phyloP scores from a whole-genome alignment of 2,113 vertebrate species.

The Rhea americana region DNA sequence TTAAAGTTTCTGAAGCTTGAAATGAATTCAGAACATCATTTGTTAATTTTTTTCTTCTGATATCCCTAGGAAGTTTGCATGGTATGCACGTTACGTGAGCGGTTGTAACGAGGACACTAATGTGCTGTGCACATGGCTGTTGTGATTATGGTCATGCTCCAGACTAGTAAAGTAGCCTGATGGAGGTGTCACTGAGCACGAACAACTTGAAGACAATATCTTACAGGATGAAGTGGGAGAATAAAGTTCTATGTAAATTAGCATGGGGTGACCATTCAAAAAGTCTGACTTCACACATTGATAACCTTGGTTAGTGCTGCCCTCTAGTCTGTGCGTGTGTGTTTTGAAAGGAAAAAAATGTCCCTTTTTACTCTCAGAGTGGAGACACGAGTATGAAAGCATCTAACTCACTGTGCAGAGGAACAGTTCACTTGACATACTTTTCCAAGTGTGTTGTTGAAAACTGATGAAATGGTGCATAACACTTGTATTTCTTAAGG shows the following conservation, averaged over 20 bases:
- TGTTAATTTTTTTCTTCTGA: background rate
- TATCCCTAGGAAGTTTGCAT: background rate
- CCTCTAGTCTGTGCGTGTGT: background rate
- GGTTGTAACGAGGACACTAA: background rate
- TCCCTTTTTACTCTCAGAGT: background rate
- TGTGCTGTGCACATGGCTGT: background rate
- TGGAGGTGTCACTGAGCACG: background rate
- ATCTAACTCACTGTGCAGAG: background rate
- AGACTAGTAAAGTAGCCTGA: background rate
- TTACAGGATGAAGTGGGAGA: background rate
- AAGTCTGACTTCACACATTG: background rate
- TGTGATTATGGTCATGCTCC: background rate
- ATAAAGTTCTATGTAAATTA: background rate
- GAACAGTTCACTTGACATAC: background rate
- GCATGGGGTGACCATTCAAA: background rate
- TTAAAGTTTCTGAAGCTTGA: background rate
- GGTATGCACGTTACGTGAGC: background rate
- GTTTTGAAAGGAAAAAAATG: background rate
- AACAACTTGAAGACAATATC: background rate
- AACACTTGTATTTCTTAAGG: background rate
- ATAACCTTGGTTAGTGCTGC: background rate
- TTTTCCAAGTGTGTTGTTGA: constrained; percentile 13
- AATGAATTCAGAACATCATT: background rate
- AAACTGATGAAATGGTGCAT: constrained; percentile 32
- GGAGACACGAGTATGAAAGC: background rate